Evolutionary conservation across 2,888 invertebrate species (phyloP), one percentile per base, ranked within the genome.

Genomic region (Caenorhabditis sp.): DNA sequence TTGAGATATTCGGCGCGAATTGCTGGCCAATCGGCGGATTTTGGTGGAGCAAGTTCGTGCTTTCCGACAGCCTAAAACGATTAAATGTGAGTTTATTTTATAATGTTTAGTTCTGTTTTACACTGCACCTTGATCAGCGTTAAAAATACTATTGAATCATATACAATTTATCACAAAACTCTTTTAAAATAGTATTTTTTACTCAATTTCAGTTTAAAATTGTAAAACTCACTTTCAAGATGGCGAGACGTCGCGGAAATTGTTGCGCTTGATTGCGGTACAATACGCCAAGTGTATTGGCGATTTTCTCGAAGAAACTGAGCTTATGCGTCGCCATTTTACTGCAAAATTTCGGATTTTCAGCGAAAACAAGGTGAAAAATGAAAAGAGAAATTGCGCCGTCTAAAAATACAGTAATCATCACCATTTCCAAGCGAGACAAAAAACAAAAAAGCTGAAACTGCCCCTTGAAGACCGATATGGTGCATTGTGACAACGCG

Each of bases 41-140:
- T 92, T 57, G 99, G 99, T 60, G 99, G 99, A 17, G 92, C 92
- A 81, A 99, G 89, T 90, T 99, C 99, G 17, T 95, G 95, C 89
- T 92, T 92, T 51, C 95, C 96, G 88, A 96, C 97, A 87, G 93
- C 93, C 89, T 93, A 43, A 43, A 43, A n/a, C n/a, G n/a, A n/a
- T n/a, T n/a, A n/a, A 43, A 43, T 43, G 3, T 43, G 43, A 43
- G 2, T 43, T 43, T 19, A 17, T n/a, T n/a, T n/a, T n/a, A n/a
- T n/a, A n/a, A n/a, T n/a, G n/a, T n/a, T n/a, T n/a, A n/a, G n/a
- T n/a, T n/a, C n/a, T n/a, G n/a, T n/a, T n/a, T n/a, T n/a, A n/a
- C n/a, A 23, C 27, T 19, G 21, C 21, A 5, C 10, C 5, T 10
- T 17, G 6, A 10, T 51, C 51, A 17, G 6, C 17, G 6, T 17